phyloP scores from a whole-genome alignment of 2,888 invertebrate genomes.

The Ellobium chinense region DNA sequence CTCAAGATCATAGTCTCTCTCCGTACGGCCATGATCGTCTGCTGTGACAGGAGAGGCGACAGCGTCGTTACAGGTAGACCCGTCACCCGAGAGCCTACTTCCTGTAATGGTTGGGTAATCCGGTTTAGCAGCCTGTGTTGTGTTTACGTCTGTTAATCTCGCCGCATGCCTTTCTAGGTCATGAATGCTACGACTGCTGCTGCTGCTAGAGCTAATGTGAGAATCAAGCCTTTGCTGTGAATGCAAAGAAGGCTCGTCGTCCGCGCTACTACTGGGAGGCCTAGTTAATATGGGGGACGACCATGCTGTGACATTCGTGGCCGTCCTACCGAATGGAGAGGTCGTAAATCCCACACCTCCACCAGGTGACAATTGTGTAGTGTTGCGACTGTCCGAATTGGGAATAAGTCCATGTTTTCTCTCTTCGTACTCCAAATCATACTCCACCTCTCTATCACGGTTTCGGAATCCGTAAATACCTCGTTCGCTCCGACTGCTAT shows the following conservation, averaged over 20 bases:
- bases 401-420: constrained; percentile 8
- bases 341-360: background rate
- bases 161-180: constrained; percentile 1
- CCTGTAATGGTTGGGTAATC: background rate
- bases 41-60: background rate
- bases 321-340: background rate
- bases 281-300: background rate
- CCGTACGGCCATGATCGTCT: too few relatives aligned
- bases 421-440: constrained; percentile 40
- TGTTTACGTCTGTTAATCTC: constrained; percentile 26
- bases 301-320: background rate
- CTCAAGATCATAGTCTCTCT: too few relatives aligned
- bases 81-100: background rate
- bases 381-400: background rate
- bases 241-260: too few relatives aligned
- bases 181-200: background rate
- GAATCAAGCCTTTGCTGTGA: background rate
- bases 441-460: constrained; percentile 3
- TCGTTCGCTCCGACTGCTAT: background rate
- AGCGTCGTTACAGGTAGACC: constrained; percentile 13
- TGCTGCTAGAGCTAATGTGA: too few relatives aligned
- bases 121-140: background rate
- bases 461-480: background rate
- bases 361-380: background rate
- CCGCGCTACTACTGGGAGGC: background rate